Conservation (phyloP, 2,888 invertebrate genomes). For the Nymphalis polychloros region DNA sequence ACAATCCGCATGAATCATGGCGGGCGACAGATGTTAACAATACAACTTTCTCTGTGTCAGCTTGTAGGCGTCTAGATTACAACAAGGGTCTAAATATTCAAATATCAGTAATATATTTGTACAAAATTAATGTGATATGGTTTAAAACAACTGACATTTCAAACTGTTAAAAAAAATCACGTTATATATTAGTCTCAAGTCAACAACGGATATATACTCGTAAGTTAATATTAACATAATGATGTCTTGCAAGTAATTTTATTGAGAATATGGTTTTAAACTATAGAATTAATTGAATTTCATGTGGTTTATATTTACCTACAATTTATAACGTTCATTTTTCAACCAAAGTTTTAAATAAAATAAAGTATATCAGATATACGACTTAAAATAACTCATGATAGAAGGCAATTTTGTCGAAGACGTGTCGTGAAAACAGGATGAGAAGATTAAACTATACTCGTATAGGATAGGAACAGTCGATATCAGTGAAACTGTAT, state of each 20-base stretch:
- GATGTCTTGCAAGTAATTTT: too few species aligned
- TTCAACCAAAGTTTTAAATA: background rate
- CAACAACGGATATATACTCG: too few species aligned
- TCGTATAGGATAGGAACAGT: background rate
- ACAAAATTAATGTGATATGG: slow-evolving; percentile 19
- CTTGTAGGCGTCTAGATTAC: slow-evolving; percentile 44
- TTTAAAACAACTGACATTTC: slow-evolving; percentile 18
- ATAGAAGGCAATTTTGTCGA: slow-evolving; percentile 22
- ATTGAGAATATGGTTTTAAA: too few species aligned
- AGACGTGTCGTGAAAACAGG: slow-evolving; percentile 21
- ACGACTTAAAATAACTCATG: slow-evolving; percentile 14
- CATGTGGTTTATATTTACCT: background rate
- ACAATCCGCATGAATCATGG: slow-evolving; percentile 66
- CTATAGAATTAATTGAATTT: too few species aligned
- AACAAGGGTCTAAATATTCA: slow-evolving; percentile 27
- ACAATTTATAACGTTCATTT: background rate
- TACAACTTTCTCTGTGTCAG: slow-evolving; percentile 61
- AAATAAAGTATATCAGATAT: slow-evolving; percentile 12
- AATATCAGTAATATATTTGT: slow-evolving; percentile 19
- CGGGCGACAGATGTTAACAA: slow-evolving; percentile 68
- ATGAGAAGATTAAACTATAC: slow-evolving; percentile 13
- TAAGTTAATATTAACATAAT: too few species aligned
- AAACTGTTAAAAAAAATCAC: too few species aligned
- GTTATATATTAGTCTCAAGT: too few species aligned
- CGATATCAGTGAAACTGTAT: background rate